These are phyloP conservation scores for Drosophila prosaltans DNA, from an alignment of 1,140 invertebrate species.

Conservation along the genomic window DNA sequence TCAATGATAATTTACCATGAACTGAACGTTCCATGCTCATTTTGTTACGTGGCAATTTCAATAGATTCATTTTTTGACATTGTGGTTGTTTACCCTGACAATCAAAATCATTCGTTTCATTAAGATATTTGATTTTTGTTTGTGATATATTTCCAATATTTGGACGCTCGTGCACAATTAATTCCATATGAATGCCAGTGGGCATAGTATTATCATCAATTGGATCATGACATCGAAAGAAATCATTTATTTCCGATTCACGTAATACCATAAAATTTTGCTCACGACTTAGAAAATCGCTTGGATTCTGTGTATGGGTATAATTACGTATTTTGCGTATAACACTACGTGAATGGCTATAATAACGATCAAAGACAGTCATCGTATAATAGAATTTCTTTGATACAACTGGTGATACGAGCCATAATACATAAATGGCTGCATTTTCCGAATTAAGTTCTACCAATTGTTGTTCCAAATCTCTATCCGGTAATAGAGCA, in stretches of 20 bases:
- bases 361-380: slow-evolving; percentile 42
- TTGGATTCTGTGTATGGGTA: slow-evolving; percentile 32
- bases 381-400: slow-evolving; percentile 39
- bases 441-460: neutral
- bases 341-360: slow-evolving; percentile 39
- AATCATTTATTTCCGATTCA: slow-evolving; percentile 21
- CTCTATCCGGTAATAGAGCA: slow-evolving; percentile 37
- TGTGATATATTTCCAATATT: neutral
- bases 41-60: slow-evolving; percentile 1
- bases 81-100: neutral
- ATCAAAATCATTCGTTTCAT: neutral
- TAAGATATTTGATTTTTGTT: neutral
- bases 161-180: slow-evolving; percentile 37
- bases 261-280: slow-evolving; percentile 45
- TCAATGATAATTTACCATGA: neutral
- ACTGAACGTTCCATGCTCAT: neutral
- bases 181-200: slow-evolving; percentile 33
- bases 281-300: slow-evolving; percentile 29
- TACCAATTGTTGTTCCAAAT: slow-evolving; percentile 25
- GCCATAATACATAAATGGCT: slow-evolving; percentile 50
- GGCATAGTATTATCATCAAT: neutral
- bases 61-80: neutral
- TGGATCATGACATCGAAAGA: neutral
- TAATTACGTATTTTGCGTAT: slow-evolving; percentile 36
- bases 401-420: slow-evolving; percentile 27